Base-by-base conservation (phyloP, 2,888 invertebrate species). In the Epicampocera succincta region DNA sequence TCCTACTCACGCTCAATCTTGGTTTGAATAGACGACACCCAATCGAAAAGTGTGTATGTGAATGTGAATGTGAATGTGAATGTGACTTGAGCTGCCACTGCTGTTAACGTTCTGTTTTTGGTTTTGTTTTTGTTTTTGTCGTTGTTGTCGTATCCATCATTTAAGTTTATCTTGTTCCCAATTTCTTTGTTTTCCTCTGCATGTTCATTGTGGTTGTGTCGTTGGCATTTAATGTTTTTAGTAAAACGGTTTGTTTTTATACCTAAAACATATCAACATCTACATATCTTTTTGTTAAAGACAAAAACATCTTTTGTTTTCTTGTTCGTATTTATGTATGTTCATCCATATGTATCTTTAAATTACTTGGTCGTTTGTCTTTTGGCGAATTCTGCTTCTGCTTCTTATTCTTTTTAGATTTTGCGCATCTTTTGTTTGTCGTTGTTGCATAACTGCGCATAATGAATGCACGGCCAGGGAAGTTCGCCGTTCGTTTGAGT, bases 401-500 rank as follows among this genome's bases (percentile, higher is more conserved):
- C n/a, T n/a, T 60, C 60, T 46, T 60, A 33, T 17, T 13, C 33
- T 44, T 61, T n/a, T 66, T 52, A 13, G 21, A 54, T 79, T 78
- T 82, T 82, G 82, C 78, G 60, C 71, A 76, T 74, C 82, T 78
- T 81, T 78, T 82, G 78, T 74, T 82, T 60, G n/a, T 46, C 46
- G 29, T 69, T 44, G 60, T 78, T 78, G 73, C 69, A 74, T 71
- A 78, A 78, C 58, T 73, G 56, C 48, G 42, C 5, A 78, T 52
- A 19, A 48, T 72, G 33, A 79, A 48, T 54, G 38, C 52, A 60
- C 48, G 69, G 61, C n/a, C 46, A 40, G 33, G 21, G 44, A 69
- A 78, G 77, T 82, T 78, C 60, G 65, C 60, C 52, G 78, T 54
- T 69, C 71, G 58, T 86, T 83, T 85, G 85, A 86, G 86, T 87